phyloP scores from a whole-genome alignment of 2,113 vertebrate genomes.

The Lycaon pictus region DNA sequence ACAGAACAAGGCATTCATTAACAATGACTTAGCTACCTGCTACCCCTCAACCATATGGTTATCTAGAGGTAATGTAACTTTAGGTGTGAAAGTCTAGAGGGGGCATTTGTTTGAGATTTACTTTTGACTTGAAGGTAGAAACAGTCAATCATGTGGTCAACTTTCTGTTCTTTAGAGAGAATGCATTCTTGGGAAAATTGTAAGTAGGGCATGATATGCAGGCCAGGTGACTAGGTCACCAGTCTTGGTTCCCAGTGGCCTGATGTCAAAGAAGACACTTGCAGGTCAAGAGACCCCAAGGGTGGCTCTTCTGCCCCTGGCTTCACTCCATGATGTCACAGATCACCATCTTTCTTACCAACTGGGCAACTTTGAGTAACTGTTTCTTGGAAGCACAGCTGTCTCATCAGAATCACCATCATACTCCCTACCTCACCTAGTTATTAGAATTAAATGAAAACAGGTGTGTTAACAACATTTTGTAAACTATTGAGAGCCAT shows the following conservation, averaged over 20 bases:
- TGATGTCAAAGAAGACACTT: background rate
- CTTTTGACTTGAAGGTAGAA: background rate
- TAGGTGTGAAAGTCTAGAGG: background rate
- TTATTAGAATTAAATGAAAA: background rate
- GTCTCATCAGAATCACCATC: background rate
- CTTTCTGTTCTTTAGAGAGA: background rate
- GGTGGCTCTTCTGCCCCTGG: background rate
- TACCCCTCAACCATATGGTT: background rate
- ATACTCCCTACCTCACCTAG: background rate
- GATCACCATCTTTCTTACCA: background rate
- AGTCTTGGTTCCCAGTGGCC: too few relatives aligned
- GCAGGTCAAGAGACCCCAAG: background rate
- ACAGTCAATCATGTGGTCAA: background rate
- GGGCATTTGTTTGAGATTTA: background rate
- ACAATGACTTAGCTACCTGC: background rate
- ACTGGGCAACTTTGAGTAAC: background rate
- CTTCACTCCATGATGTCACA: rapidly evolving
- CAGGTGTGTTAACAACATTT: background rate
- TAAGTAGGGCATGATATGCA: background rate
- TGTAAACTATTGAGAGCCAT: background rate
- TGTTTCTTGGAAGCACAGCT: background rate
- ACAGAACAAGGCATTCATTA: background rate
- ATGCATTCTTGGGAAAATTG: background rate
- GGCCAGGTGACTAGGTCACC: background rate
- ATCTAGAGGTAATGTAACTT: background rate